Conservation (phyloP, 2,113 vertebrate species). For the Stigmatopora argus region DNA sequence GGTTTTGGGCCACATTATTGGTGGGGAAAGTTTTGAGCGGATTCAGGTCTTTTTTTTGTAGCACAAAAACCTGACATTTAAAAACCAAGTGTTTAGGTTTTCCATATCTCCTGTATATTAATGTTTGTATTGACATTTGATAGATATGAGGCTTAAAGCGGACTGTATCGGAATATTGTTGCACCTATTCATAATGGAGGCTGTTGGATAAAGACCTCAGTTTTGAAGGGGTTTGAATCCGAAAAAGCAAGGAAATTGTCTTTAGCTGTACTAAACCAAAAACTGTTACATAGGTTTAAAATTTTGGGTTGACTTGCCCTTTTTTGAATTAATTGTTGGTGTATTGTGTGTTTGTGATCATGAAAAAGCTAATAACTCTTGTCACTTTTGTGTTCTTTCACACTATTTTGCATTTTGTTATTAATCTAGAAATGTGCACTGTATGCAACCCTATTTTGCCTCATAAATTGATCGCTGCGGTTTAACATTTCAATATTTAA, state of each 20-base stretch:
- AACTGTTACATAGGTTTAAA: too few relatives aligned
- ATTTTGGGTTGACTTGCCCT: too few relatives aligned
- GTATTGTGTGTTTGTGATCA: background rate
- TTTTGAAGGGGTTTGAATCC: background rate
- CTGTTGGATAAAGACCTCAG: slow-evolving; percentile 4
- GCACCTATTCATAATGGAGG: background rate
- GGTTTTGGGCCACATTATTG: background rate
- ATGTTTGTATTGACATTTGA: background rate
- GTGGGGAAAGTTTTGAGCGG: background rate
- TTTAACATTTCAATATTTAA: slow-evolving; percentile 3
- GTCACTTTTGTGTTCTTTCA: background rate
- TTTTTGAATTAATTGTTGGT: too few relatives aligned
- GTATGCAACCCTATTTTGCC: background rate
- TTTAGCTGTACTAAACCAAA: too few relatives aligned
- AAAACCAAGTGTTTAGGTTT: background rate
- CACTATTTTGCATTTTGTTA: background rate
- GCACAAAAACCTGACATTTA: background rate
- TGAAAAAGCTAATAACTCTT: background rate
- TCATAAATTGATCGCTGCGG: background rate
- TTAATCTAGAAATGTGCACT: too few relatives aligned
- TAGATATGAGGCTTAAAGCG: background rate
- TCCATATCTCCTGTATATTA: background rate
- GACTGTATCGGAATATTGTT: slow-evolving; percentile 1
- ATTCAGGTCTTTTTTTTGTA: background rate
- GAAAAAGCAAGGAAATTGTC: too few relatives aligned